Evolutionary conservation across 2,113 vertebrate species (phyloP), one percentile per base, ranked within the genome.

Genomic region (Rafetus swinhoei): DNA sequence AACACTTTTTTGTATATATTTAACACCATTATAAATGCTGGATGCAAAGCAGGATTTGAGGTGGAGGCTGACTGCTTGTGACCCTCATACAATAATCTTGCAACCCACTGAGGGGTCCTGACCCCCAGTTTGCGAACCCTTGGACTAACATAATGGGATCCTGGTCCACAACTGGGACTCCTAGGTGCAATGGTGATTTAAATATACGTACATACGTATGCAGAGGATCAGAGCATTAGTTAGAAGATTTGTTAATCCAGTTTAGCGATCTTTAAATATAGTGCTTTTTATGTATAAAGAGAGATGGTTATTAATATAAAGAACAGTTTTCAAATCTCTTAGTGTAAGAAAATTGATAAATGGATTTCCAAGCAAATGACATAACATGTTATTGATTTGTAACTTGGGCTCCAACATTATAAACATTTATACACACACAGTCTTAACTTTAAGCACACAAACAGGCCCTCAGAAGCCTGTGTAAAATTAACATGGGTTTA

Each of bases 391-490:
- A 76, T 12, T 45, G 39, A 76, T 76, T 45, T 76, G 35, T 21
- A 76, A 45, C 22, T 76, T 76, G 22, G 72, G 11, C 39, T 45
- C 72, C 72, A 45, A 24, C 45, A 76, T 45, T 25, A 35, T 39
- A 9, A 32, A 18, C 29, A 81, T 7, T 25, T 2, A 24, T 0
- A 12, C 4, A 2, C 74, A 54, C 5, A 2, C 62, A 54, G 32
- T n/a, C 32, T 69, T 69, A 69, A n/a, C 32, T 76, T 76, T 76
- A 76, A 45, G 22, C 53, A 4, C 0, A 4, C 22, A 54, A 54
- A 21, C 3, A 4, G 0, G 0, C 3, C 15, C 7, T 50, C n/a
- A 1, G 9, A 39, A 56, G 7, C 76, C 65, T 19, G 10, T 0
- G 21, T 12, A 50, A 27, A 79, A 4, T 12, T 3, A 50, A 82